These are phyloP conservation scores for Drosophila suzukii DNA, from an alignment of 1,140 invertebrate genomes.

Conservation along the genomic window DNA sequence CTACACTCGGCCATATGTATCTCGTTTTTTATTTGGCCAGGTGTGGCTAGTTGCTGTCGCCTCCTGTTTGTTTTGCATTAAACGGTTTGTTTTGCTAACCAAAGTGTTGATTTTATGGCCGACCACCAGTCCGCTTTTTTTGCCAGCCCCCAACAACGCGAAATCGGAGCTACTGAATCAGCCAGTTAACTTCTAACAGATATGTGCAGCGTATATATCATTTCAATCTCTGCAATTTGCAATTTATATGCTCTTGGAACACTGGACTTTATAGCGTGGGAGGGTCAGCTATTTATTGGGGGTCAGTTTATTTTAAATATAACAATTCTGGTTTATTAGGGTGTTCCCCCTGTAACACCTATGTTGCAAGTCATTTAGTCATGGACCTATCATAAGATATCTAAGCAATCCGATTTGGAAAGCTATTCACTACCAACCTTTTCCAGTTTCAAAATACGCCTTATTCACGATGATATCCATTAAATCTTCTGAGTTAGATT, in stretches of 20 bases:
- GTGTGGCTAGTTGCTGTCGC: conserved; percentile 67
- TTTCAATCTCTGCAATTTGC: conserved; percentile 46
- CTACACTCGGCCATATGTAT: conserved; percentile 34
- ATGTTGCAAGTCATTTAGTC: too few species aligned
- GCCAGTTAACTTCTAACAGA: conserved; percentile 34
- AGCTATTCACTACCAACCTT: neutral
- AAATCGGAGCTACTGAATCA: conserved; percentile 46
- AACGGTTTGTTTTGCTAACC: conserved; percentile 77
- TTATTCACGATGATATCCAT: conserved; percentile 7
- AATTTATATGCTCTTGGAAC: conserved; percentile 6
- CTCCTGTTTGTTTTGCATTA: conserved; percentile 65
- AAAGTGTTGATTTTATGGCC: conserved; percentile 83
- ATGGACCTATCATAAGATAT: too few species aligned
- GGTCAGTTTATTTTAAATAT: neutral
- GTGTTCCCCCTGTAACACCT: too few species aligned
- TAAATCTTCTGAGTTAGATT: conserved; percentile 26
- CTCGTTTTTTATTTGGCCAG: conserved; percentile 53
- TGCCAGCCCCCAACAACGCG: conserved; percentile 5
- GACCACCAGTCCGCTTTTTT: conserved; percentile 24
- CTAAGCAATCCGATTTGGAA: too few species aligned
- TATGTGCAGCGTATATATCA: conserved; percentile 31
- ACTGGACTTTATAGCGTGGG: neutral
- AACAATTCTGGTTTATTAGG: neutral
- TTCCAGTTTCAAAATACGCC: conserved; percentile 1
- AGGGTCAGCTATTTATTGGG: neutral